These are phyloP conservation scores for Burhinus oedicnemus DNA, from an alignment of 2,113 vertebrate species.

Conservation along the genomic window DNA sequence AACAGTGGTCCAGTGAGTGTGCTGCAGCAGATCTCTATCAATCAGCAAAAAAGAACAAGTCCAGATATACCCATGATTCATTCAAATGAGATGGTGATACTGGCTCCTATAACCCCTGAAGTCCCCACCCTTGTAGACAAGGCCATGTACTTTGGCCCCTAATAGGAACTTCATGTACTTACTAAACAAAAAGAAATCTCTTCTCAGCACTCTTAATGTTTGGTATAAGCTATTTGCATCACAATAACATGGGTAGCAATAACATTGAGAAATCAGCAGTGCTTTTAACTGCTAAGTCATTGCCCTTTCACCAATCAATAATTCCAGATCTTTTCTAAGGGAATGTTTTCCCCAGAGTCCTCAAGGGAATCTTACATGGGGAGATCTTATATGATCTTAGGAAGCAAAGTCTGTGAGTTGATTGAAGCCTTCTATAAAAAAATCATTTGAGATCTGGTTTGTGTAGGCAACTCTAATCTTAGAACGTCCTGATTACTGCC, in stretches of 20 bases:
- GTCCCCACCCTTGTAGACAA: not conserved
- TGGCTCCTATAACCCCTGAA: not conserved
- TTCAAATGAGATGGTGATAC: not conserved
- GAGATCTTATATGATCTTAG: not conserved
- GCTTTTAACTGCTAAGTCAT: not conserved
- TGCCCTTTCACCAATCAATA: not conserved
- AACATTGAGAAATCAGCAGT: not conserved
- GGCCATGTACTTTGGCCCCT: not conserved
- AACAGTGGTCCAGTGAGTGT: not conserved
- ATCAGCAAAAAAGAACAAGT: not conserved
- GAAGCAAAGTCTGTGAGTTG: not conserved
- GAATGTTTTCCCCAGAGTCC: not conserved
- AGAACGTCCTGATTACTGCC: not conserved
- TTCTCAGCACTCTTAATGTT: not conserved
- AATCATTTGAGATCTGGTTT: not conserved
- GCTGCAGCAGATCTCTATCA: not conserved
- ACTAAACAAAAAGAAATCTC: not conserved
- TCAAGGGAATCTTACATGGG: not conserved
- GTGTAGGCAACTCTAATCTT: not conserved
- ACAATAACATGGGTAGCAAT: not conserved
- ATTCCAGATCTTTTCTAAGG: not conserved
- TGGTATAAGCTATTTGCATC: not conserved
- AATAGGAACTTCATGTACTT: not conserved
- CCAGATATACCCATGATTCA: not conserved
- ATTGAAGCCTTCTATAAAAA: not conserved